Percentiles rank a stretch among this genome's conserved stretches.
Evolutionary conservation across 2,113 vertebrate genomes (phyloP).

Genomic region (Spermophilus dauricus): DNA sequence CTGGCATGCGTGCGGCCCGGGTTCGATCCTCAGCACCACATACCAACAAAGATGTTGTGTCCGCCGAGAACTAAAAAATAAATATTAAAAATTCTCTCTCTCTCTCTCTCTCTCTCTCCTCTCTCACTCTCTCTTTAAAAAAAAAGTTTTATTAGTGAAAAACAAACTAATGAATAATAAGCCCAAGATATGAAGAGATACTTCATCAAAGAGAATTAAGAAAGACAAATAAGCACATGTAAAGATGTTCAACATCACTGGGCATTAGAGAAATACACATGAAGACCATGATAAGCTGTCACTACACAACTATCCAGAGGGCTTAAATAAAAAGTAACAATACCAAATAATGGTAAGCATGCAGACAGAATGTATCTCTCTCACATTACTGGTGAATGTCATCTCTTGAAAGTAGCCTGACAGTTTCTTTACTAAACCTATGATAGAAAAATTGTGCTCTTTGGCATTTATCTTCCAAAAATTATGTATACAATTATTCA

Average conservation of each 20-base stretch:
- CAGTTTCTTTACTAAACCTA: not conserved
- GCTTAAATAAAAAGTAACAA: not conserved
- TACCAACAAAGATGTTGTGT: too few relatives aligned
- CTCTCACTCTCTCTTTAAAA: too few relatives aligned
- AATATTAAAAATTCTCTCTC: too few relatives aligned
- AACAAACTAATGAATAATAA: constrained; percentile 1
- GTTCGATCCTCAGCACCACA: too few relatives aligned
- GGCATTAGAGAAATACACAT: not conserved
- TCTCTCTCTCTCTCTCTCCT: too few relatives aligned
- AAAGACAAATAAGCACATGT: not conserved
- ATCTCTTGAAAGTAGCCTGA: too few relatives aligned
- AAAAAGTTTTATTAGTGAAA: constrained; percentile 8
- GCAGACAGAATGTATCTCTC: not conserved
- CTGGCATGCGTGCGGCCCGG: too few relatives aligned
- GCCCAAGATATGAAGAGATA: not conserved
- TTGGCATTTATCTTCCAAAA: not conserved
- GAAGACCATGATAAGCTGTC: not conserved
- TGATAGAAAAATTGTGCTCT: not conserved
- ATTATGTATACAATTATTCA: not conserved
- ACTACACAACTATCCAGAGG: not conserved
- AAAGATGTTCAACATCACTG: not conserved
- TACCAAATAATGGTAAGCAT: not conserved
- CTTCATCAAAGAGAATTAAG: not conserved
- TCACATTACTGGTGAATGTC: not conserved
- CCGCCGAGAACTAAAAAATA: too few relatives aligned